Conservation (phyloP, 2,113 vertebrate species). For the Potamarius usumacintae region DNA sequence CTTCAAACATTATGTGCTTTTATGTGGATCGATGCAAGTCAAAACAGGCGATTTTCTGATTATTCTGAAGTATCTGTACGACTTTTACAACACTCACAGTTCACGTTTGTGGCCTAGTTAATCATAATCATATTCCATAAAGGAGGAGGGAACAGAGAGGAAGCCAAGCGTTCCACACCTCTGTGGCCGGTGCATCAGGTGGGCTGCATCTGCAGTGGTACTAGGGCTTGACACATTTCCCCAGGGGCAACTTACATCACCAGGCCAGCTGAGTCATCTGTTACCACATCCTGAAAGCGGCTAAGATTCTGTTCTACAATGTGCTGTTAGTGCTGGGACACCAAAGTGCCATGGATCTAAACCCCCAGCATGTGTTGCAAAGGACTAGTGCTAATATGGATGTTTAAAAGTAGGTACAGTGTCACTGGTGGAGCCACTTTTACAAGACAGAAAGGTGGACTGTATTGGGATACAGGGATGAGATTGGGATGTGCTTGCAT, state of each 20-base stretch:
- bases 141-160: conserved; percentile 1
- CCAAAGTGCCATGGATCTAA: background rate
- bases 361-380: background rate
- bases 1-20: background rate
- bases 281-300: conserved; percentile 19
- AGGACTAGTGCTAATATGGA: background rate
- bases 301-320: conserved; percentile 23
- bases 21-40: background rate
- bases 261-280: conserved; percentile 41
- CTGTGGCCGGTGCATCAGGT: conserved; percentile 57
- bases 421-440: background rate
- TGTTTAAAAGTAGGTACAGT: background rate
- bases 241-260: background rate
- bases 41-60: background rate
- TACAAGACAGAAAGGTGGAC: background rate
- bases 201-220: conserved; percentile 58
- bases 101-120: conserved; percentile 7
- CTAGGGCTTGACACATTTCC: conserved; percentile 4
- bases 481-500: background rate
- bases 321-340: conserved; percentile 11
- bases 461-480: background rate
- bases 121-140: conserved; percentile 21
- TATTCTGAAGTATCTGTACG: background rate
- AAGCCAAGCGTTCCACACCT: background rate
- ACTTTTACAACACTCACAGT: conserved; percentile 3